Percentiles rank a stretch among this genome's conserved stretches.
phyloP scores from a whole-genome alignment of 2,797 vertebrate genomes.

The Phaenicophaeus curvirostris region DNA sequence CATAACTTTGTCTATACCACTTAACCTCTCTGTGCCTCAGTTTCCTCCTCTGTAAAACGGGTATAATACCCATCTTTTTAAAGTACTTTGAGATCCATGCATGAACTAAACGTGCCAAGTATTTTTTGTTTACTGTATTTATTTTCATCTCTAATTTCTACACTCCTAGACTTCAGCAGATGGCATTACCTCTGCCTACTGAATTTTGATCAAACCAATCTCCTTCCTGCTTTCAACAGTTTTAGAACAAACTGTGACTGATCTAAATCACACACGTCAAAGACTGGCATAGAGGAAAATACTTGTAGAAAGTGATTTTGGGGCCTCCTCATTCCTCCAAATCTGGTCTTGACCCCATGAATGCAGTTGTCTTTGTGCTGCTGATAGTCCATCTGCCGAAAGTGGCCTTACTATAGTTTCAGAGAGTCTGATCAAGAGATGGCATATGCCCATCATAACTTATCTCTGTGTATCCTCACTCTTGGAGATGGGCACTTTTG shows the following conservation, averaged over 20 bases:
- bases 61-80: slow-evolving; percentile 63
- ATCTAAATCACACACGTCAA: neutral
- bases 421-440: slow-evolving; percentile 52
- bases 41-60: slow-evolving; percentile 73
- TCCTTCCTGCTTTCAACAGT: slow-evolving; percentile 29
- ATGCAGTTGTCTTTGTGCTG: slow-evolving; percentile 25
- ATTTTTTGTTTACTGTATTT: slow-evolving; percentile 59
- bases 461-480: slow-evolving; percentile 57
- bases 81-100: slow-evolving; percentile 60
- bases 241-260: slow-evolving; percentile 2
- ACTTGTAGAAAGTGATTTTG: slow-evolving; percentile 30
- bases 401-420: slow-evolving; percentile 24
- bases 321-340: slow-evolving; percentile 12
- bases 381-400: slow-evolving; percentile 31
- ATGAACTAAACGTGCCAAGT: slow-evolving; percentile 61
- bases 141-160: slow-evolving; percentile 66
- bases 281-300: slow-evolving; percentile 26
- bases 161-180: slow-evolving; percentile 68
- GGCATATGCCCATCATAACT: slow-evolving; percentile 29
- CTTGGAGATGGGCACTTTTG: slow-evolving; percentile 52
- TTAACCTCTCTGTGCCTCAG: slow-evolving; percentile 72
- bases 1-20: slow-evolving; percentile 60
- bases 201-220: slow-evolving; percentile 16
- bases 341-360: neutral
- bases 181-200: slow-evolving; percentile 41